Evolutionary conservation across 2,113 vertebrate species (phyloP), one percentile per base, ranked within the genome.

Genomic region (Phocoena sinus): DNA sequence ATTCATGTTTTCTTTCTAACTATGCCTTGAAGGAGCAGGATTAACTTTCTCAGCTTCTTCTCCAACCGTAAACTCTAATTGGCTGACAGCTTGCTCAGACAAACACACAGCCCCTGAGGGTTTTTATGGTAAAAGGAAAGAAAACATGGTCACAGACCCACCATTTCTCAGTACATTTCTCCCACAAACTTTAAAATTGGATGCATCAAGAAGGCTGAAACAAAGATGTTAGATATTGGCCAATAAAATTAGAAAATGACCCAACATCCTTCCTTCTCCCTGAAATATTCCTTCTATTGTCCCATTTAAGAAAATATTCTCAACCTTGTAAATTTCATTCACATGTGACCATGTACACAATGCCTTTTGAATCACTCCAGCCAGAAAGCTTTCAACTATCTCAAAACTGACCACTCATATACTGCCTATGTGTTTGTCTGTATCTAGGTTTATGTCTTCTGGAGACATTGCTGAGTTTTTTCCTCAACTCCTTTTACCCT

Each of bases 1-100:
- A 98, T 98, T 98, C 96, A 97, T 97, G 97, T 98, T 98, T 97
- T 82, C 81, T 95, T 97, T 97, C 97, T 98, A 98, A 98, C 97
- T 98, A 96, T 97, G 97, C 96, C 98, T 97, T 98, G 97, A 98
- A 98, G 97, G 97, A 97, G 77, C 18, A 8, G 81, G 96, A 97
- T 98, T 98, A 98, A 98, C 96, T 98, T 98, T 95, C 95, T 96
- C 85, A 95, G 97, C 94, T 96, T 97, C 96, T 97, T 97, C 95
- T 92, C 81, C 84, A 91, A 96, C 94, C 95, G 96, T 97, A 97
- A 97, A 97, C 96, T 97, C 92, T 97, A 98, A 97, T 98, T 98
- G 98, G 96, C 92, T 98, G 98, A 97, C 98, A 98, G 96, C 95
- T 97, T 96, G 95, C 97, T 97, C 97, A 95, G 96, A 97, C 96